Evolutionary conservation across 2,888 invertebrate species (phyloP), one percentile per base, ranked within the genome.

Genomic region (Torymus auratus): DNA sequence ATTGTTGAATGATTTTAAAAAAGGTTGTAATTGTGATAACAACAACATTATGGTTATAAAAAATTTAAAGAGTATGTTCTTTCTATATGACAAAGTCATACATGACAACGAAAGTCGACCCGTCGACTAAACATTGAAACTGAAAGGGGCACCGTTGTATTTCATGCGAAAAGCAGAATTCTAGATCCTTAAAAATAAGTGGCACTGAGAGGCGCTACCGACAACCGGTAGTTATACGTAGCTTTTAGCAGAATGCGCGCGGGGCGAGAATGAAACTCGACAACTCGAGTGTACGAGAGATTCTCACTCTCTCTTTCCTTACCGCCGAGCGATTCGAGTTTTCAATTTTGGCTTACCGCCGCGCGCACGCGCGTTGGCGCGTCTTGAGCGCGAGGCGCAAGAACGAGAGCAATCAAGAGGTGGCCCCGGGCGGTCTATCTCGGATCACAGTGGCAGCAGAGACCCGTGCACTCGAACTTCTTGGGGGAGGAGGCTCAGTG

Each of bases 261-360:
- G 55, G 41, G 67, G 60, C 56, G 52, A 68, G 76, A 80, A 76
- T 72, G 76, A 76, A 68, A 72, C 68, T 72, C 52, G 72, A 76
- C 76, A 70, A 72, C 28, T 72, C 80, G 74, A 78, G 65, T 41
- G 7, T 77, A 74, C 73, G 70, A 78, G 72, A 69, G 73, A 73
- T 80, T 80, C 74, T 75, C 71, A 61, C 41, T 2, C 7, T 28
- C 28, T 7, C 28, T 28, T 28, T 28, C 28, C 3, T 41, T 10
- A 41, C 75, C 70, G 65, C 60, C 67, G 71, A 75, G 71, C 28
- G 65, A 80, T 71, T 80, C 71, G 60, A 75, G 80, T 70, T 75
- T 75, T 75, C 75, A 58, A 65, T 65, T 69, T 71, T 75, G 74
- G 78, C 28, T 58, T 64, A 28, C 68, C 62, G 55, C 58, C 28